Conservation (phyloP, 2,797 vertebrate species). For the Pristis pectinata region DNA sequence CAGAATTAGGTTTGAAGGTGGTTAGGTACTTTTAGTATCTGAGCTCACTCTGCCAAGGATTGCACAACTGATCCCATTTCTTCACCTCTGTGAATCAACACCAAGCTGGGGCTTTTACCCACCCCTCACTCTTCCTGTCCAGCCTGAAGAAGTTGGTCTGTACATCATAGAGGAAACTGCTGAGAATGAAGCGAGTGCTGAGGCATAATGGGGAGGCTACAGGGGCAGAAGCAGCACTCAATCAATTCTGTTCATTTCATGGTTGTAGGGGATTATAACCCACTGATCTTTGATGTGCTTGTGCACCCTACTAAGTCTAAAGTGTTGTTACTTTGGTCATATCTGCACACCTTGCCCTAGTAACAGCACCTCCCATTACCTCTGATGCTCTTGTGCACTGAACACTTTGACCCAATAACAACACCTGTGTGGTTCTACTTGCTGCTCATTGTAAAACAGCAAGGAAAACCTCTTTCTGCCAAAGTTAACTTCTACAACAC, state of each 20-base stretch:
- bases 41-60: not conserved
- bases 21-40: not conserved
- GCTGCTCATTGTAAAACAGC: not conserved
- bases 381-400: not conserved
- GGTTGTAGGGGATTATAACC: not conserved
- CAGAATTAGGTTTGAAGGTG: not conserved
- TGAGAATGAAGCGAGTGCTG: not conserved
- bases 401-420: not conserved
- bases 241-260: not conserved
- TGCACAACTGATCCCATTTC: not conserved
- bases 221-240: not conserved
- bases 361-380: too few species aligned
- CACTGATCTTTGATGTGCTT: not conserved
- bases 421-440: not conserved
- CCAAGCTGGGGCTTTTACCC: not conserved
- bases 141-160: not conserved
- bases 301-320: not conserved
- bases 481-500: not conserved
- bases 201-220: not conserved
- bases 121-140: not conserved
- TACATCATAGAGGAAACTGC: not conserved
- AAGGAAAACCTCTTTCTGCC: not conserved
- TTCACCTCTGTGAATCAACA: not conserved
- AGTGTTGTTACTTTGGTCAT: not conserved
- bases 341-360: too few species aligned